These are phyloP conservation scores for Thripadectes ignobilis DNA, from an alignment of 2,797 vertebrate genomes.

Conservation along the genomic window DNA sequence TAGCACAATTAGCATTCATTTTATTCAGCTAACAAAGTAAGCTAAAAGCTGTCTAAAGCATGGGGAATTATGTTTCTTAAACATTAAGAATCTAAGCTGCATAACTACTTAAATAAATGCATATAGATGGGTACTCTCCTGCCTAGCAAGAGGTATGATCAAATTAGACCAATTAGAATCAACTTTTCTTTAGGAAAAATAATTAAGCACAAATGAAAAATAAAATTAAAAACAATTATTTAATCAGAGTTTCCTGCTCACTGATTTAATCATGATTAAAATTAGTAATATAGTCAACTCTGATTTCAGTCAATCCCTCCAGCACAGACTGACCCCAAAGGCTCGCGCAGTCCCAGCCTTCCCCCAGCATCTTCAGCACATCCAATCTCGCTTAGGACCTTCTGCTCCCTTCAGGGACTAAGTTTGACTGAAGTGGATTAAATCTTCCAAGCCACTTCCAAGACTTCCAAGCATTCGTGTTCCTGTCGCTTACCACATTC, in stretches of 20 bases:
- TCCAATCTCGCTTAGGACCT: background rate
- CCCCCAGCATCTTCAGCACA: background rate
- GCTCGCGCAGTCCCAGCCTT: background rate
- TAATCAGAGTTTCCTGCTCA: constrained; percentile 67
- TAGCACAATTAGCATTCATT: background rate
- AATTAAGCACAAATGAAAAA: constrained; percentile 68
- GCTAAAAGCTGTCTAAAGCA: constrained; percentile 2
- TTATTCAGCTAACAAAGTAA: constrained; percentile 16
- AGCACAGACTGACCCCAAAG: background rate
- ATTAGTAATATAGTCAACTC: constrained; percentile 42
- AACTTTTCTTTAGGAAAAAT: constrained; percentile 68
- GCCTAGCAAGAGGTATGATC: constrained; percentile 20
- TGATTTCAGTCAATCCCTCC: constrained; percentile 25
- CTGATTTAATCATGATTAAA: constrained; percentile 67
- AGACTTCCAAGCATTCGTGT: background rate
- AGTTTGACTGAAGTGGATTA: background rate
- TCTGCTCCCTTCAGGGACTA: background rate
- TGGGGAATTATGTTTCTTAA: background rate
- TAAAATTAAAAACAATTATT: constrained; percentile 68
- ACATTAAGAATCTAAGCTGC: background rate
- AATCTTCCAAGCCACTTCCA: background rate
- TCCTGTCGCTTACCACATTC: background rate
- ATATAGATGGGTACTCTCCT: background rate
- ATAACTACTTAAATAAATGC: constrained; percentile 20
- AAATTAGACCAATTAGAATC: constrained; percentile 65